Base-by-base conservation (phyloP, 2,113 vertebrate species). In the Oncorhynchus keta region DNA sequence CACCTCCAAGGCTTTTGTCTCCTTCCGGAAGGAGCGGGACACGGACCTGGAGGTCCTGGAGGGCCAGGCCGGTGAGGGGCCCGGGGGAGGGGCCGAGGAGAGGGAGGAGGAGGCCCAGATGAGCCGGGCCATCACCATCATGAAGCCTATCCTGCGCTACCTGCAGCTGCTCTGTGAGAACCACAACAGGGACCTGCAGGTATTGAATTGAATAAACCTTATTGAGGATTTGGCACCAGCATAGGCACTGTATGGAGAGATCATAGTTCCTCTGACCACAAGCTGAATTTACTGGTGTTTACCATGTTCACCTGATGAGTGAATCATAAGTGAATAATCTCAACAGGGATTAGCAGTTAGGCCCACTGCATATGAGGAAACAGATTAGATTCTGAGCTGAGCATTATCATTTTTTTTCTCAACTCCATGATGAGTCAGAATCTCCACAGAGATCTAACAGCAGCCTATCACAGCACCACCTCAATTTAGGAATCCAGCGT, bases 141-240 rank as follows among this genome's bases (percentile, higher is more conserved):
- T 99, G 98, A 95, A 97, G 75, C 98, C 97, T 1, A 96, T 99
- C 71, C 14, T 99, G 26, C 92, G 97, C 9, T 99, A 96, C 77
- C 94, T 99, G 22, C 98, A 99, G 91, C 87, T 99, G 51, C 92
- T 99, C 1, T 99, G 98, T 28, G 98, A 99, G 89, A 99, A 99
- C 82, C 98, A 99, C 89, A 99, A 99, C 86, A 87, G 94, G 55
- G 93, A 95, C 20, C 91, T 99, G 39, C 97, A 99, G 97, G 97
- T 99, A 28, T 55, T 18, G 51, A 55, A 55, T 55, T 55, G 3
- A 18, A 55, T 55, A 55, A 45, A 45, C 39, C 39, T 45, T 55
- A 55, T 55, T 55, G 51, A 55, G 51, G 16, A 55, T 55, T 55
- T 16, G 51, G 5, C 16, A 16, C 51, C 51, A 55, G 51, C 51